These are phyloP conservation scores for Heteromyza rotundicornis DNA, from an alignment of 2,888 invertebrate species.

Conservation along the genomic window DNA sequence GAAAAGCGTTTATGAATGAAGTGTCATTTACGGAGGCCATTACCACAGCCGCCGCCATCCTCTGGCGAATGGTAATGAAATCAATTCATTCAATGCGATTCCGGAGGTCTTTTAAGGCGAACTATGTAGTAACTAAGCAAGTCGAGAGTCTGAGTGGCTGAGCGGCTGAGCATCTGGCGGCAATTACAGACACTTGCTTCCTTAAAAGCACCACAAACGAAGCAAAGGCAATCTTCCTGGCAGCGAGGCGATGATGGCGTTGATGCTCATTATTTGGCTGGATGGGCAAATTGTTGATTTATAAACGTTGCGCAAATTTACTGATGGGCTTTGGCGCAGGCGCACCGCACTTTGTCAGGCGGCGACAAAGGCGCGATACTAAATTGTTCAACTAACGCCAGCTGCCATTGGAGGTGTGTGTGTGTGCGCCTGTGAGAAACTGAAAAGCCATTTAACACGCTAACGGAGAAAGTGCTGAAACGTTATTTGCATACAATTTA, in stretches of 20 bases:
- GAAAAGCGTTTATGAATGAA: neutral
- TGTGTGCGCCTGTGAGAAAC: neutral
- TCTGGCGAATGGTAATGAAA: neutral
- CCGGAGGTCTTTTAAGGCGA: neutral
- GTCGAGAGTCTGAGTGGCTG: neutral
- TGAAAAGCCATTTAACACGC: neutral
- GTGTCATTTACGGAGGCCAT: neutral
- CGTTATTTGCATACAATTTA: neutral
- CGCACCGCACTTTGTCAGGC: conserved; percentile 19
- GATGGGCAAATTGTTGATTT: conserved; percentile 22
- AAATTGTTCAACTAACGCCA: neutral
- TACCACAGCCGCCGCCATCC: neutral
- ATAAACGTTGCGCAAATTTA: conserved; percentile 19
- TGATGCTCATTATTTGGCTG: neutral
- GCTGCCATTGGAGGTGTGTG: neutral
- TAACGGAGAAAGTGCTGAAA: neutral
- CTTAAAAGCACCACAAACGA: neutral
- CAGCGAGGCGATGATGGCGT: neutral
- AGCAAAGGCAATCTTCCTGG: neutral
- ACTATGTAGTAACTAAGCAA: neutral
- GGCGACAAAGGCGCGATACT: neutral
- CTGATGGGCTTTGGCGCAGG: too few relatives aligned
- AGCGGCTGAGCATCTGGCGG: neutral
- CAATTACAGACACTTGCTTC: conserved; percentile 4
- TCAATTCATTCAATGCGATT: neutral